Conservation (phyloP, 35 echinoderm and acorn worm species). For the Heliocidaris tuberculata region DNA sequence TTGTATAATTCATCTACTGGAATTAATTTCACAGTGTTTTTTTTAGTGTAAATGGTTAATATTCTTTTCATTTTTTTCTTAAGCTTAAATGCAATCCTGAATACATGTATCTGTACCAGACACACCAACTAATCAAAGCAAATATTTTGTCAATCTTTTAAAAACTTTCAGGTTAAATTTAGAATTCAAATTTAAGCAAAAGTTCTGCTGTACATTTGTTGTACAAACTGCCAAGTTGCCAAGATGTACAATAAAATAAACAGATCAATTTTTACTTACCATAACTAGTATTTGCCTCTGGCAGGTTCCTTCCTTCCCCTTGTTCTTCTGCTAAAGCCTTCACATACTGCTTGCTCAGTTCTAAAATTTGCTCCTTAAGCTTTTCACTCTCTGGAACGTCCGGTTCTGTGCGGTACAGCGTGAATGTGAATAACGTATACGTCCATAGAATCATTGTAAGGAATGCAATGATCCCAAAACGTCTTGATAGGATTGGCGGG, state of each 20-base stretch:
- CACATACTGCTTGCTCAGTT: constrained; percentile 63
- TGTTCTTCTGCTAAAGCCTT: constrained; percentile 68
- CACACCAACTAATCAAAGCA: too few relatives aligned
- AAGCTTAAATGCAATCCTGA: too few relatives aligned
- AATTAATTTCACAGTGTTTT: too few relatives aligned
- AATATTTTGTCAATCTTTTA: too few relatives aligned
- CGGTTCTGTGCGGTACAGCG: constrained; percentile 48
- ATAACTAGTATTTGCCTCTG: constrained; percentile 55
- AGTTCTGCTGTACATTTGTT: too few relatives aligned
- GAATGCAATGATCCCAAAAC: constrained; percentile 53
- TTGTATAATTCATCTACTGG: too few relatives aligned
- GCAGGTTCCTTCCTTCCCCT: constrained; percentile 50
- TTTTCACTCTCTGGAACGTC: constrained; percentile 61
- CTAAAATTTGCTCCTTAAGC: constrained; percentile 55
- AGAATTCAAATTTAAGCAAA: too few relatives aligned
- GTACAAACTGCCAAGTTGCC: too few relatives aligned
- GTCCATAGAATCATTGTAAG: constrained; percentile 67
- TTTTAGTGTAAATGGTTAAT: too few relatives aligned
- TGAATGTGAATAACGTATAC: constrained; percentile 64
- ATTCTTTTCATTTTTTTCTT: too few relatives aligned
- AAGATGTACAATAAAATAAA: not conserved
- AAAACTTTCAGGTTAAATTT: too few relatives aligned
- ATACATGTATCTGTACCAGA: too few relatives aligned
- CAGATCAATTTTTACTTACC: constrained; percentile 51
- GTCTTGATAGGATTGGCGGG: constrained; percentile 27